Evolutionary conservation across 2,113 vertebrate genomes (phyloP).

Genomic region (Ancistrus triradiatus): DNA sequence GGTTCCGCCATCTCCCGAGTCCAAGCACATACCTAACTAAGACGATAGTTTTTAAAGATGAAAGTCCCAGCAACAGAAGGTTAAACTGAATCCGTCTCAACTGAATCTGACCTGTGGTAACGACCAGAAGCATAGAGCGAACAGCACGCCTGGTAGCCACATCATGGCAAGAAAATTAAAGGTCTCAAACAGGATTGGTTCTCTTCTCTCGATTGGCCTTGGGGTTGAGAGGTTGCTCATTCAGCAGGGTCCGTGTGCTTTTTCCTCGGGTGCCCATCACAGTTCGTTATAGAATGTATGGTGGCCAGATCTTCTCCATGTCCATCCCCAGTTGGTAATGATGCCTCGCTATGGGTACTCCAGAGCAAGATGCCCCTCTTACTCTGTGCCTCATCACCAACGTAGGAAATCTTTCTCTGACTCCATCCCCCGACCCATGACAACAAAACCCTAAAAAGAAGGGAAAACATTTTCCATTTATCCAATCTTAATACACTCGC

Average conservation of each 20-base stretch:
- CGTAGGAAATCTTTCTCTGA: slow-evolving; percentile 12
- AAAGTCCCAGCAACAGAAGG: too few species aligned
- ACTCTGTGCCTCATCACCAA: slow-evolving; percentile 1
- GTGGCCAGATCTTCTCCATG: slow-evolving; percentile 12
- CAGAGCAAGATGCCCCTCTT: slow-evolving; percentile 5
- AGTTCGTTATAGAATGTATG: background rate
- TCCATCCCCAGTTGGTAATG: slow-evolving; percentile 8
- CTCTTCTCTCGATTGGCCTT: slow-evolving; percentile 90
- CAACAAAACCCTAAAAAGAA: slow-evolving; percentile 81
- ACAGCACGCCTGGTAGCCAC: slow-evolving; percentile 43
- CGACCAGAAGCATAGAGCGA: slow-evolving; percentile 82
- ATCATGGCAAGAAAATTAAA: slow-evolving; percentile 64
- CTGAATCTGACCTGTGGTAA: slow-evolving; percentile 76
- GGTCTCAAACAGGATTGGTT: slow-evolving; percentile 80
- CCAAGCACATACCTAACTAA: slow-evolving; percentile 84
- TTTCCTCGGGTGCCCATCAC: background rate
- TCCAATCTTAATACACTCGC: too few species aligned
- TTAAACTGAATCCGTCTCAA: too few species aligned
- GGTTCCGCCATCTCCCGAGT: slow-evolving; percentile 94
- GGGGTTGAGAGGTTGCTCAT: slow-evolving; percentile 9
- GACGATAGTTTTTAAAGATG: too few species aligned
- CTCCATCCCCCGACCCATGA: slow-evolving; percentile 95
- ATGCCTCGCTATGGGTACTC: slow-evolving; percentile 12
- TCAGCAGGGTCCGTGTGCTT: background rate
- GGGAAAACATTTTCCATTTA: background rate